These are phyloP conservation scores for Epinephelus awoara DNA, from an alignment of 2,797 vertebrate genomes.

Conservation along the genomic window DNA sequence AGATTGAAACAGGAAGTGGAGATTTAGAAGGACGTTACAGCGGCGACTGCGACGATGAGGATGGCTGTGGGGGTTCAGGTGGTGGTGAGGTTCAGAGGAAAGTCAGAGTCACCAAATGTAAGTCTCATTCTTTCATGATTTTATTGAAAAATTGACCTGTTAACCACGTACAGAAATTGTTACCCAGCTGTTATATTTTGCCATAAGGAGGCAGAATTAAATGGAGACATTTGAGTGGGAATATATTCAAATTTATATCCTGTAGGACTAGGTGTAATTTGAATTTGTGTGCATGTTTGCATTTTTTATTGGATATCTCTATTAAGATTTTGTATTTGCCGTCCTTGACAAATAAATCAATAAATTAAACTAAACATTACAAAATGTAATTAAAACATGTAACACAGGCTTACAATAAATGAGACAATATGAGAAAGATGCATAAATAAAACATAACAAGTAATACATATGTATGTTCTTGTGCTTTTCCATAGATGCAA, in stretches of 20 bases:
- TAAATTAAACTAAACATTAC: background rate
- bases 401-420: background rate
- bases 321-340: background rate
- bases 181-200: constrained; percentile 5
- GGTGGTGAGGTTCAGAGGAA: constrained; percentile 83
- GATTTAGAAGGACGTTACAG: constrained; percentile 84
- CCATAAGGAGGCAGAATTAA: background rate
- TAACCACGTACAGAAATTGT: background rate
- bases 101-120: constrained; percentile 83
- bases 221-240: background rate
- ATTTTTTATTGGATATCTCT: background rate
- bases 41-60: constrained; percentile 94
- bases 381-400: background rate
- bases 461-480: background rate
- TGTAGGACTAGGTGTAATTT: background rate
- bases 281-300: background rate
- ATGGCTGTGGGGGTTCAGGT: constrained; percentile 89
- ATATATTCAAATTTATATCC: background rate
- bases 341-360: background rate
- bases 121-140: constrained; percentile 72
- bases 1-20: constrained; percentile 88
- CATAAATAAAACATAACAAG: background rate
- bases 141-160: background rate
- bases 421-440: too few relatives aligned
- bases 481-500: background rate